Evolutionary conservation across 2,888 invertebrate species (phyloP), one percentile per base, ranked within the genome.

Genomic region (Nomada fabriciana): DNA sequence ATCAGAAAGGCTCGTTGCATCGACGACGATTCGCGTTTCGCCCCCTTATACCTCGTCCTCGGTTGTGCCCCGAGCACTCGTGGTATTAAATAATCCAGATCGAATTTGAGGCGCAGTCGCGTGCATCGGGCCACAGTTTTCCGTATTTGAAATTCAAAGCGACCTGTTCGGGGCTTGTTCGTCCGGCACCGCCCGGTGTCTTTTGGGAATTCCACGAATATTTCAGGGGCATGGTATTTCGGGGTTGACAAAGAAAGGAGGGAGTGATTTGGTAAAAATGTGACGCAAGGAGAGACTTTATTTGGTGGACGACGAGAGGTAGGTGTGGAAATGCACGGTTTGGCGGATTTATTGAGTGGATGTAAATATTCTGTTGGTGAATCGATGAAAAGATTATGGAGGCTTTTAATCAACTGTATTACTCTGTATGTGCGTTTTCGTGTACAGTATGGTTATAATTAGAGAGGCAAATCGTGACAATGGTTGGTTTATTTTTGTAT

Each of bases 1-100:
- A 86, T 86, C 78, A 67, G 79, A 75, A 87, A 85, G 85, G 72
- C 63, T 59, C 71, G 75, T 73, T 69, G 63, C 72, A 61, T 72
- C 69, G 78, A 86, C 78, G 82, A 52, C 68, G 55, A 61, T 71
- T 25, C 61, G 55, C 68, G 55, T 67, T 71, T 25, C 61, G 13
- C 59, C 36, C 64, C 63, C 63, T 71, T 81, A 67, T 65, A 18
- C 25, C 59, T 47, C 11, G 50, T 42, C 60, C n/a, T 23, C 18
- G 52, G 59, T 84, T 57, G 64, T 76, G 71, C 82, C 36, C 61
- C 29, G 68, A 72, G 74, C 65, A 70, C 72, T 83, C 71, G 43
- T 20, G 25, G 36, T 36, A 65, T 71, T 78, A 80, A 79, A 79
- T 71, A 60, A 76, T 79, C 63, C 42, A 77, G 68, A 77, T 36